A percentile compares a stretch with the other conserved stretches of the same genome.
phyloP scores from a whole-genome alignment of 1,140 invertebrate species.

The Stegodyphus mimosarum region DNA sequence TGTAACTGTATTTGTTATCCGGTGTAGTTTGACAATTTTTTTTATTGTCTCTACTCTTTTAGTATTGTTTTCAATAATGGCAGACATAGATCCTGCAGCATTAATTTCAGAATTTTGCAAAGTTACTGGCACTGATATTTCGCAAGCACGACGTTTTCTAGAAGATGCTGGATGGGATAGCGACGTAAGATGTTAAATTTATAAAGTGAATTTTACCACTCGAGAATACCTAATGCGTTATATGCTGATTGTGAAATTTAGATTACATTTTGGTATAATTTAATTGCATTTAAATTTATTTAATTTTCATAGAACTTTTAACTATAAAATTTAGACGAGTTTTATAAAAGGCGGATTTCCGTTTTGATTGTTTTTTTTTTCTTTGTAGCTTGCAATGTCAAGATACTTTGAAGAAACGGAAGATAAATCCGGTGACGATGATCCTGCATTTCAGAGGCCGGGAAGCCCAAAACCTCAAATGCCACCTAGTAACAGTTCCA shows the following conservation, averaged over 20 bases:
- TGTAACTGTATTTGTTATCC: too few species aligned
- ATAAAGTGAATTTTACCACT: too few species aligned
- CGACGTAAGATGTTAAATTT: neutral
- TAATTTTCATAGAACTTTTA: neutral
- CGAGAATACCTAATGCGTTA: too few species aligned
- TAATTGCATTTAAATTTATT: too few species aligned
- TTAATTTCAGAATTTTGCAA: neutral
- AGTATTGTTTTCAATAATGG: neutral
- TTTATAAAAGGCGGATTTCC: too few species aligned
- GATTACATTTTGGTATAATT: too few species aligned
- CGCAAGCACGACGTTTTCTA: neutral
- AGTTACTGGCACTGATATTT: neutral
- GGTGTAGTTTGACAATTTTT: too few species aligned
- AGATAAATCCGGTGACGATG: neutral
- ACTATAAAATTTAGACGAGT: neutral
- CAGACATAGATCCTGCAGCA: neutral
- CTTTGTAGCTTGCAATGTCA: neutral
- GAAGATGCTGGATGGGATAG: neutral
- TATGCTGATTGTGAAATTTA: too few species aligned
- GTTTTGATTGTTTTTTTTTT: too few species aligned
- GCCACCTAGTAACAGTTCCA: neutral
- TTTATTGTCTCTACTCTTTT: too few species aligned
- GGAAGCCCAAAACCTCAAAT: neutral
- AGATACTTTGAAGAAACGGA: neutral
- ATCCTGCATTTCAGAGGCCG: neutral